A percentile compares a stretch with the other conserved stretches of the same genome.
Conservation (phyloP, 2,888 invertebrate species). For the Metellina segmentata region DNA sequence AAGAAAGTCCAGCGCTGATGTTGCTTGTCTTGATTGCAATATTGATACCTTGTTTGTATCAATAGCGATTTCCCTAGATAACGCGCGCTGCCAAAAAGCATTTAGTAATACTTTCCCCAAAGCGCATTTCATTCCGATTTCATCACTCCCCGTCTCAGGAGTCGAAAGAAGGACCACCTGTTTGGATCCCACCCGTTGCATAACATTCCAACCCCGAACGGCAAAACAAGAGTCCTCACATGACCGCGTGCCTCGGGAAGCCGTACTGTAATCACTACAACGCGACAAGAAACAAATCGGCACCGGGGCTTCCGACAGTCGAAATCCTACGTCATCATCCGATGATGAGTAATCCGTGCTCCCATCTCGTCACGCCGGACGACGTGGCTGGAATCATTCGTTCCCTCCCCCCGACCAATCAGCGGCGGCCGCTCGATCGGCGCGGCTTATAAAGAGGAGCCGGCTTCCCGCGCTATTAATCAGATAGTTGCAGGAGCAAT, state of each 20-base stretch:
- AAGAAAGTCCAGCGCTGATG: too few relatives aligned
- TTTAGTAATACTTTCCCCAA: too few relatives aligned
- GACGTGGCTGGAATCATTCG: constrained; percentile 54
- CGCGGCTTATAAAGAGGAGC: constrained; percentile 38
- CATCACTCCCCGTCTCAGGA: neutral
- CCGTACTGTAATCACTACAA: constrained; percentile 13
- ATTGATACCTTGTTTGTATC: too few relatives aligned
- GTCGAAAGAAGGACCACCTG: constrained; percentile 45
- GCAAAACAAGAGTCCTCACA: constrained; percentile 20
- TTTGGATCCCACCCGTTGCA: constrained; percentile 23
- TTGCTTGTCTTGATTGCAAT: too few relatives aligned
- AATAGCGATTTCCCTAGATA: too few relatives aligned
- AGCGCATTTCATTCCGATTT: neutral
- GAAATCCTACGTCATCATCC: constrained; percentile 51
- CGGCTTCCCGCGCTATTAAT: constrained; percentile 29
- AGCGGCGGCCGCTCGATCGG: constrained; percentile 22
- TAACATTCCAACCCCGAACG: constrained; percentile 8
- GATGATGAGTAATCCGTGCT: constrained; percentile 60
- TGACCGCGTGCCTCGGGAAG: constrained; percentile 40
- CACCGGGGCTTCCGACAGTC: constrained; percentile 51
- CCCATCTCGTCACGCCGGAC: constrained; percentile 36
- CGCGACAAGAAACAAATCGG: neutral
- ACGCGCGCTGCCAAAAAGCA: too few relatives aligned
- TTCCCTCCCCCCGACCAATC: constrained; percentile 52
- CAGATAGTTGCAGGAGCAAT: constrained; percentile 63